These are phyloP conservation scores for Lepidurus packardi DNA, from an alignment of 1,140 invertebrate genomes.

Conservation along the genomic window DNA sequence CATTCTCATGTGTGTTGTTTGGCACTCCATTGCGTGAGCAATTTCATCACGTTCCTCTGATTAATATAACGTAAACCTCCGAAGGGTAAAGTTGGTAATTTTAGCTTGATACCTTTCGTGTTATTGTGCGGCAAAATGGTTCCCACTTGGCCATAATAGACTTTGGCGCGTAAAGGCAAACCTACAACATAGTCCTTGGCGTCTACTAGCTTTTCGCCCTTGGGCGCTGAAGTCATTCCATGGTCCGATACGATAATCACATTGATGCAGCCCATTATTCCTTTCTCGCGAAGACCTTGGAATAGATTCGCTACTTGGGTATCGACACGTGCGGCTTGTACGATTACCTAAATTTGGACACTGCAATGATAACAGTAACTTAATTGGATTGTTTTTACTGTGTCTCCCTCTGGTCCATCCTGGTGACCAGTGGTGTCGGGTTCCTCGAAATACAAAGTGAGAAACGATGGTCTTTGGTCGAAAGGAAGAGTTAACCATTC, in stretches of 20 bases:
- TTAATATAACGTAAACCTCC: neutral
- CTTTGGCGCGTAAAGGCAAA: conserved; percentile 32
- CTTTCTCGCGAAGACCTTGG: conserved; percentile 39
- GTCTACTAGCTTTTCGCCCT: conserved; percentile 40
- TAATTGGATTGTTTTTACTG: conserved; percentile 37
- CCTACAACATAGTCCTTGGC: conserved; percentile 41
- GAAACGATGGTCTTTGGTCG: conserved; percentile 38
- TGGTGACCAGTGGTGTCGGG: conserved; percentile 47
- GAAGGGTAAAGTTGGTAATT: neutral
- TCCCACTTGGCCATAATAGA: conserved; percentile 35
- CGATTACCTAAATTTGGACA: conserved; percentile 39
- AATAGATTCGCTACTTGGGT: conserved; percentile 41
- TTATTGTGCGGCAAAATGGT: conserved; percentile 36
- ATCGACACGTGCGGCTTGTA: conserved; percentile 41
- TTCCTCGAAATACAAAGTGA: conserved; percentile 50
- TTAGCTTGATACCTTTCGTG: conserved; percentile 34
- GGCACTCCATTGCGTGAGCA: conserved; percentile 25
- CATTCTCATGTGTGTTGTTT: conserved; percentile 30
- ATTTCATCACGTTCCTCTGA: conserved; percentile 29
- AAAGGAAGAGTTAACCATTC: conserved; percentile 46
- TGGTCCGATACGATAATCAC: conserved; percentile 51
- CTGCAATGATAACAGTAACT: neutral
- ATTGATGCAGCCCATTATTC: conserved; percentile 45
- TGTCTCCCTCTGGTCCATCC: conserved; percentile 43
- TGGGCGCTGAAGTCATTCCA: conserved; percentile 46